These are phyloP conservation scores for Stenurella melanura DNA, from an alignment of 2,888 invertebrate species.

Conservation along the genomic window DNA sequence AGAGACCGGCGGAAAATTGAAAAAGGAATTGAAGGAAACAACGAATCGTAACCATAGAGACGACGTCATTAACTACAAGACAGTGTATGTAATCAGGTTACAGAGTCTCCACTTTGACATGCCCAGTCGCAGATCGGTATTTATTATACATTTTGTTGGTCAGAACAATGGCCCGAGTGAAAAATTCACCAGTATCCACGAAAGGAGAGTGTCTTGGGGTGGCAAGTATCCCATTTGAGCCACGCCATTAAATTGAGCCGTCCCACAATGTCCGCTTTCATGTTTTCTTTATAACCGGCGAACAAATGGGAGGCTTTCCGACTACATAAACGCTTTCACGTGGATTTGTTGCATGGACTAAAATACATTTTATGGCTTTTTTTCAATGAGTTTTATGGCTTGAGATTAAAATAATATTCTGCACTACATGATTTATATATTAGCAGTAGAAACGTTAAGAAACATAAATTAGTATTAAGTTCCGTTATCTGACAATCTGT, in stretches of 20 bases:
- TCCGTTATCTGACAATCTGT: too few species aligned
- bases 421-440: too few species aligned
- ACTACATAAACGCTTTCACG: slow-evolving; percentile 28
- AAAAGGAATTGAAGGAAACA: slow-evolving; percentile 41
- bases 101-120: slow-evolving; percentile 9
- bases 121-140: slow-evolving; percentile 23
- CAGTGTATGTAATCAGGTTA: slow-evolving; percentile 34
- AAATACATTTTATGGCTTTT: neutral
- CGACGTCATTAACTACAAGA: slow-evolving; percentile 45
- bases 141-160: slow-evolving; percentile 37
- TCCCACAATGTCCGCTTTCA: slow-evolving; percentile 51
- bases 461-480: too few species aligned
- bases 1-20: slow-evolving; percentile 36
- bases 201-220: slow-evolving; percentile 9
- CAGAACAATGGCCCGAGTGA: slow-evolving; percentile 23
- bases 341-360: slow-evolving; percentile 22
- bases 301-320: slow-evolving; percentile 43
- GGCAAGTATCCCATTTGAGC: slow-evolving; percentile 33
- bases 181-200: slow-evolving; percentile 22
- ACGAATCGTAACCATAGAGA: slow-evolving; percentile 42
- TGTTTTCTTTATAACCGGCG: slow-evolving; percentile 58
- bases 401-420: neutral
- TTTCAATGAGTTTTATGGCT: slow-evolving; percentile 5
- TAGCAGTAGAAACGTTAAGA: too few species aligned
- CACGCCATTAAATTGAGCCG: slow-evolving; percentile 54